These are phyloP conservation scores for Dorcus hopei DNA, from an alignment of 2,888 invertebrate genomes.

Conservation along the genomic window DNA sequence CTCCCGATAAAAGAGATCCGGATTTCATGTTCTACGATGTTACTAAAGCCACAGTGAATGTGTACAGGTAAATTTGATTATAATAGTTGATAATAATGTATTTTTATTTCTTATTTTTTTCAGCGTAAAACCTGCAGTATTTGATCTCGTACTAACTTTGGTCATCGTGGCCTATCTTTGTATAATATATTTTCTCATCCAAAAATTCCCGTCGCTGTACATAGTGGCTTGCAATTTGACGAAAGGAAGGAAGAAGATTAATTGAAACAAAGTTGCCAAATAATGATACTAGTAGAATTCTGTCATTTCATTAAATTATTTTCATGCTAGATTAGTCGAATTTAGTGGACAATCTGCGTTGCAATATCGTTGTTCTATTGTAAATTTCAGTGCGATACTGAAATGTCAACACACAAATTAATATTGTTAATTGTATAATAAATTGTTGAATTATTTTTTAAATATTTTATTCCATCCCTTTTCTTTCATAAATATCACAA, in stretches of 20 bases:
- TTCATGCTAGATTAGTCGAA: conserved; percentile 8
- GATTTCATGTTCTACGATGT: conserved; percentile 90
- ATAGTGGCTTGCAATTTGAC: conserved; percentile 57
- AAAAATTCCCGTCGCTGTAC: conserved; percentile 67
- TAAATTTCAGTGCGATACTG: too few relatives aligned
- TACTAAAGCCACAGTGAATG: conserved; percentile 73
- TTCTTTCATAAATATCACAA: too few relatives aligned
- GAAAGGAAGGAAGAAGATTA: conserved; percentile 30
- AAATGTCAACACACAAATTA: too few relatives aligned
- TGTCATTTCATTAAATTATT: not conserved
- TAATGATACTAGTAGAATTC: not conserved
- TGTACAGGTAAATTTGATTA: conserved; percentile 70
- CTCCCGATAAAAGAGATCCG: conserved; percentile 83
- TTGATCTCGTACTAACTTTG: conserved; percentile 90
- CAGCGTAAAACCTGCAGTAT: conserved; percentile 96
- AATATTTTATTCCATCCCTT: too few relatives aligned
- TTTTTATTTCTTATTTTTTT: conserved; percentile 27
- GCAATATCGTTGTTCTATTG: too few relatives aligned
- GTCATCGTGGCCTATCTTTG: conserved; percentile 81
- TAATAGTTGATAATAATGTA: not conserved
- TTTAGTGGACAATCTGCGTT: conserved; percentile 3
- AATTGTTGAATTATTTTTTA: too few relatives aligned
- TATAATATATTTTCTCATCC: conserved; percentile 78
- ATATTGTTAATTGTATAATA: too few relatives aligned
- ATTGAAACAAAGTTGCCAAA: conserved; percentile 18